phyloP scores from a whole-genome alignment of 2,113 vertebrate species.

The Bujurquina vittata region DNA sequence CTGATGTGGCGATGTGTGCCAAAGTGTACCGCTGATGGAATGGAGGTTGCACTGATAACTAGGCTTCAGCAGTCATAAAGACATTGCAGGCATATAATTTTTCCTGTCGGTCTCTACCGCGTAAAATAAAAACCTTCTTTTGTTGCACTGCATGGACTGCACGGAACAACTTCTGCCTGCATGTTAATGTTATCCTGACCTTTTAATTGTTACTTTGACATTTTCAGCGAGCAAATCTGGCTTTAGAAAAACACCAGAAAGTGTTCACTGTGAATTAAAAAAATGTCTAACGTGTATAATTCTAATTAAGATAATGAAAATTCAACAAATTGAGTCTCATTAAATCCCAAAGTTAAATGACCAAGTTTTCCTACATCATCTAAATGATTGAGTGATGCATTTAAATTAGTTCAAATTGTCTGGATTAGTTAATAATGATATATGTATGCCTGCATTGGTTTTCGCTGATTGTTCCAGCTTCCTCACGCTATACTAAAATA shows the following conservation, averaged over 20 bases:
- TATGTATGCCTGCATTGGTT: background rate
- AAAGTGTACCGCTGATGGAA: slow-evolving; percentile 27
- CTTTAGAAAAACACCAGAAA: background rate
- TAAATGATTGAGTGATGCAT: background rate
- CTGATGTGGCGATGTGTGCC: slow-evolving; percentile 43
- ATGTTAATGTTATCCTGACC: background rate
- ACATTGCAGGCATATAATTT: slow-evolving; percentile 37
- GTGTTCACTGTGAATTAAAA: background rate
- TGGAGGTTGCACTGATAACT: slow-evolving; percentile 23
- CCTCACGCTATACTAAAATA: background rate
- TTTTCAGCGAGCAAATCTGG: background rate
- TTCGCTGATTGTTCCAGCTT: background rate
- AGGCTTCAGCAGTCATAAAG: slow-evolving; percentile 34
- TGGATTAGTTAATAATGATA: background rate
- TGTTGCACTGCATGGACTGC: background rate
- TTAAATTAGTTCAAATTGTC: background rate
- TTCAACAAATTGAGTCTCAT: background rate
- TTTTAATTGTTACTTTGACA: background rate
- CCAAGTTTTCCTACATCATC: background rate
- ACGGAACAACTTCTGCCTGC: background rate
- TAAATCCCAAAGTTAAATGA: slow-evolving; percentile 5
- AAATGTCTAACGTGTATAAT: background rate
- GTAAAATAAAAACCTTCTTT: background rate
- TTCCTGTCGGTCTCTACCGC: background rate
- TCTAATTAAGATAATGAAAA: background rate